Evolutionary conservation across 2,113 vertebrate genomes (phyloP).

Genomic region (Aegithalos caudatus): DNA sequence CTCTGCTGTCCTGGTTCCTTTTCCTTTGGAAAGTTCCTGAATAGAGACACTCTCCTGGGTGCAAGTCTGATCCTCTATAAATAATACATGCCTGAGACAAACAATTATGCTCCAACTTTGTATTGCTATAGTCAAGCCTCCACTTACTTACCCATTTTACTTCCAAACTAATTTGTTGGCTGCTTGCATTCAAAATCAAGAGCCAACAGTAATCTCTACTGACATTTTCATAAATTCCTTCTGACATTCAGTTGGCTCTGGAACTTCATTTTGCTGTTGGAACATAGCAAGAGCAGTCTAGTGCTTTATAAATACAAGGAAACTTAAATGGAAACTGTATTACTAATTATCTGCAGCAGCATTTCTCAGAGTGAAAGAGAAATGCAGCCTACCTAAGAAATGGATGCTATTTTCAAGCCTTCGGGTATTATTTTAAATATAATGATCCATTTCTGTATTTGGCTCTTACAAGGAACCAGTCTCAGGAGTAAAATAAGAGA

Average conservation of each 20-base stretch:
- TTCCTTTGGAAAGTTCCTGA: neutral
- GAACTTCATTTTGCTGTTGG: slow-evolving; percentile 22
- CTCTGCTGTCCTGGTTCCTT: neutral
- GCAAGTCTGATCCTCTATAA: neutral
- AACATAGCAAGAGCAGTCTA: slow-evolving; percentile 6
- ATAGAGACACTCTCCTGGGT: neutral
- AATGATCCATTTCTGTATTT: slow-evolving; percentile 20
- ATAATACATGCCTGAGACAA: neutral
- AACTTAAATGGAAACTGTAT: neutral
- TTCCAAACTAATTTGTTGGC: neutral
- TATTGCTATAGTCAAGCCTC: neutral
- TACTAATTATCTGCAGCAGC: slow-evolving; percentile 27
- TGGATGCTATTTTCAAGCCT: slow-evolving; percentile 34
- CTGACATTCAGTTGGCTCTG: slow-evolving; percentile 14
- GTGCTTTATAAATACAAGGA: neutral
- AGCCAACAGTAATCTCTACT: neutral
- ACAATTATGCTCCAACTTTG: neutral
- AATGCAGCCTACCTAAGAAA: slow-evolving; percentile 26
- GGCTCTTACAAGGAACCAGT: neutral
- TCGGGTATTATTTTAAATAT: neutral
- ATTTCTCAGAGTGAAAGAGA: slow-evolving; percentile 26
- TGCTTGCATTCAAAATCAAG: neutral
- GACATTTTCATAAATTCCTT: slow-evolving; percentile 10
- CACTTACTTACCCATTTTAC: neutral
- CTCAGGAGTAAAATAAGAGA: neutral